Evolutionary conservation across 2,113 vertebrate genomes (phyloP), one percentile per base, ranked within the genome.

Genomic region (Genyomyrus donnyi): DNA sequence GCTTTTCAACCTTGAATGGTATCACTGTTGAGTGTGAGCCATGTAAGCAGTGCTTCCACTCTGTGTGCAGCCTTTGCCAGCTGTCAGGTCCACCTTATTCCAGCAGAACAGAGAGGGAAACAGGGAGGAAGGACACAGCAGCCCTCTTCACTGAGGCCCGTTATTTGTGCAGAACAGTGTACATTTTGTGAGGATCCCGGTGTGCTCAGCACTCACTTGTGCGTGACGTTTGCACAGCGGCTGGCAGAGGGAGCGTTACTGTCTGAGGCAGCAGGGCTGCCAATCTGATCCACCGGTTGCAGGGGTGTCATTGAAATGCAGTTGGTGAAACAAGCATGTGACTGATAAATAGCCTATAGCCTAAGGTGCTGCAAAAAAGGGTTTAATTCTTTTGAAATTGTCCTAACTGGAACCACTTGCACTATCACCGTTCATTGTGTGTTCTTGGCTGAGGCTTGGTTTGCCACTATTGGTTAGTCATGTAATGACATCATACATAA

Each of bases 1-100:
- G 53, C 93, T 93, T 93, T 95, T 91, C 92, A 93, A 91, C 88
- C 77, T 91, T 94, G 94, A 96, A 95, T 94, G 92, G 93, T 89
- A 92, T 92, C 90, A 88, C 92, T 95, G 93, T 95, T 8, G 91
- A 93, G 91, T 89, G 15, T 9, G 50, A 91, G 92, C 88, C 83
- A 90, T 85, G 91, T 91, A 39, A 42, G 91, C 90, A 42, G 27
- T 90, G 27, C 77, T 15, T 77, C 49, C 31, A 21, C 48, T 35
- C 35, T 27, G 91, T 93, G 91, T 21, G 87, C 91, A 93, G 93
- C 94, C 92, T 90, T 93, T 94, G 91, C 93, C 95, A 94, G 93
- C 88, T 93, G 83, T 90, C 90, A 91, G 35, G 39, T 35, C 92
- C 92, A 74, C 88, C 88, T 92, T 85, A 91, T 95, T 95, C 93